Evolutionary conservation across 2,888 invertebrate species (phyloP).

Genomic region (Cephus pygmeus): DNA sequence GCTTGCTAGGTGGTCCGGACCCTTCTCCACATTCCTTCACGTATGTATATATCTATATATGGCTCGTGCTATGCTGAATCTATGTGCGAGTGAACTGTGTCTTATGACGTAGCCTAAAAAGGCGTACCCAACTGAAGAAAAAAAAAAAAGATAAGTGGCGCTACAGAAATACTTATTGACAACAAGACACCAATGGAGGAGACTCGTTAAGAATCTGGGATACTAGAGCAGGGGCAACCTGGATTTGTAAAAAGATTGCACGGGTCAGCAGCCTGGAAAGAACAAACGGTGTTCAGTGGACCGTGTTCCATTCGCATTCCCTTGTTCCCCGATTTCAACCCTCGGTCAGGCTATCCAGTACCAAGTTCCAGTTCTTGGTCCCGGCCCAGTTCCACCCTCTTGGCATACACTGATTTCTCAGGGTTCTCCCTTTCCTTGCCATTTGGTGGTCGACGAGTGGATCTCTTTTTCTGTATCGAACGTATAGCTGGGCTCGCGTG

Average conservation of each 20-base stretch:
- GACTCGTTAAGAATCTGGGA: neutral
- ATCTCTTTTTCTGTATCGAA: neutral
- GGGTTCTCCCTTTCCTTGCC: neutral
- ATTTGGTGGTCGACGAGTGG: neutral
- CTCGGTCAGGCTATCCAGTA: neutral
- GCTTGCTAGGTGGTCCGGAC: neutral
- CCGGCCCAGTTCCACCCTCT: neutral
- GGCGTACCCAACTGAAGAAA: neutral
- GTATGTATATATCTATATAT: neutral
- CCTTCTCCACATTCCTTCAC: neutral
- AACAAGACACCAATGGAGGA: neutral
- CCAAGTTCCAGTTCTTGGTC: neutral
- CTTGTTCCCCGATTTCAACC: conserved; percentile 26
- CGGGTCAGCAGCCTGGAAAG: conserved; percentile 62
- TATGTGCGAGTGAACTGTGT: neutral
- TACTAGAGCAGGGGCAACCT: conserved; percentile 48
- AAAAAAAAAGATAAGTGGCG: neutral
- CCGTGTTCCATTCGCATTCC: conserved; percentile 55
- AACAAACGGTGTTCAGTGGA: conserved; percentile 64
- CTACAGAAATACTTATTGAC: neutral
- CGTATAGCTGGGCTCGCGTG: neutral
- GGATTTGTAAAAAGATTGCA: conserved; percentile 65
- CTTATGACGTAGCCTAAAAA: neutral
- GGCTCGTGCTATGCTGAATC: neutral
- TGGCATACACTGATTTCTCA: conserved; percentile 3